A percentile compares a stretch with the other conserved stretches of the same genome.
Evolutionary conservation across 2,113 vertebrate genomes (phyloP).

Genomic region (Phrynosoma platyrhinos): DNA sequence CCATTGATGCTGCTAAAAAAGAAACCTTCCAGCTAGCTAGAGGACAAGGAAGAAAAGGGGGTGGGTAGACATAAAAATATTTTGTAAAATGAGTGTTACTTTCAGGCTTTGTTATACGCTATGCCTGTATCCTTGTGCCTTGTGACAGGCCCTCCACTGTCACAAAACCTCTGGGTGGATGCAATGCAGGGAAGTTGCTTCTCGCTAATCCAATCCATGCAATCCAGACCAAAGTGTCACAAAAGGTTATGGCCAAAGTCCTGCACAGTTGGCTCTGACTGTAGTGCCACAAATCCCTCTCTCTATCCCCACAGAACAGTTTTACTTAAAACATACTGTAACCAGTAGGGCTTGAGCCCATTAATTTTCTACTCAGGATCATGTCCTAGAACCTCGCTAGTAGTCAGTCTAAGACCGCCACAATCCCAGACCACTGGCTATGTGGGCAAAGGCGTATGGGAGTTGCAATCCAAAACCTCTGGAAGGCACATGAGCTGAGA

Average conservation of each 20-base stretch:
- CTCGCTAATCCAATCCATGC: background rate
- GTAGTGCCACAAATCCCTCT: too few relatives aligned
- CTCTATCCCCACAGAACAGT: too few relatives aligned
- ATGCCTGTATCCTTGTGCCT: too few relatives aligned
- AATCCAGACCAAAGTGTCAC: background rate
- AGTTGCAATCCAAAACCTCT: background rate
- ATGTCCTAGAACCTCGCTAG: background rate
- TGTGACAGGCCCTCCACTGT: background rate
- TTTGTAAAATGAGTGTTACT: too few relatives aligned
- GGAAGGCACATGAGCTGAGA: background rate
- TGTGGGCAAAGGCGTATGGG: background rate
- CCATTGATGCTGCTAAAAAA: too few relatives aligned
- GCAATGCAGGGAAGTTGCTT: background rate
- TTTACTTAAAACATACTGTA: background rate
- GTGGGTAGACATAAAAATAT: too few relatives aligned
- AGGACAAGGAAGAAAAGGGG: too few relatives aligned
- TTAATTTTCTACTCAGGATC: background rate
- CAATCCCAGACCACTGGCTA: background rate
- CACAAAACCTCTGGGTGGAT: background rate
- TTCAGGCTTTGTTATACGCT: too few relatives aligned
- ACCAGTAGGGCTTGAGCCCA: background rate
- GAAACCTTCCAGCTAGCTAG: too few relatives aligned
- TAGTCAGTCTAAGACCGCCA: background rate
- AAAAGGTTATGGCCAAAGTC: background rate
- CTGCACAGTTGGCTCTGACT: too few relatives aligned